phyloP scores from a whole-genome alignment of 2,797 vertebrate genomes.

The Urocyon cinereoargenteus region DNA sequence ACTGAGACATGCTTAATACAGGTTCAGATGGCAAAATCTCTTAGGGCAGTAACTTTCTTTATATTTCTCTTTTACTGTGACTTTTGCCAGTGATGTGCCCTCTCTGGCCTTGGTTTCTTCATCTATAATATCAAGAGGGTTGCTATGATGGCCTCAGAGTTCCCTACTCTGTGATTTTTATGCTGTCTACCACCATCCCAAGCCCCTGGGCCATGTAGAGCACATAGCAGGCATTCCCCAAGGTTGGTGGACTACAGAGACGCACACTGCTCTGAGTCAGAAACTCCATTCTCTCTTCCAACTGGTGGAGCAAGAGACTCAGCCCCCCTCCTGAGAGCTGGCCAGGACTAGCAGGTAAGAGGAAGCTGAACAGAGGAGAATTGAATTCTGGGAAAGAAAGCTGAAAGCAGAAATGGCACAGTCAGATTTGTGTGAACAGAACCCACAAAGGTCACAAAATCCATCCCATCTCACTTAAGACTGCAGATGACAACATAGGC shows the following conservation, averaged over 20 bases:
- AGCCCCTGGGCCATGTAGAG: neutral
- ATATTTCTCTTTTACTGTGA: neutral
- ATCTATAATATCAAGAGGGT: neutral
- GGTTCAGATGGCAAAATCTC: neutral
- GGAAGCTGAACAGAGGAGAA: neutral
- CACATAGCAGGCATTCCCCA: neutral
- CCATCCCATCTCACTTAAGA: neutral
- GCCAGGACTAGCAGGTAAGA: neutral
- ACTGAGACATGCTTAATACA: neutral
- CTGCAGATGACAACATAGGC: neutral
- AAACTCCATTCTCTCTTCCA: neutral
- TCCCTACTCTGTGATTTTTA: neutral
- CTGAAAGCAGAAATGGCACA: neutral
- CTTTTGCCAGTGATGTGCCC: neutral
- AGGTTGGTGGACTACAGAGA: neutral
- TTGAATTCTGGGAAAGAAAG: neutral
- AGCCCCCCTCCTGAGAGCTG: neutral
- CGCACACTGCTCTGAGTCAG: neutral
- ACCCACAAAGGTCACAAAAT: neutral
- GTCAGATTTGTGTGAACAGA: neutral
- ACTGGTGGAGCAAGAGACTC: neutral
- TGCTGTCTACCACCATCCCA: neutral
- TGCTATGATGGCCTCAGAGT: neutral
- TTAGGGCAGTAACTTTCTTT: neutral
- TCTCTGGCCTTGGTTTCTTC: neutral